Evolutionary conservation across 2,113 vertebrate species (phyloP), one percentile per base, ranked within the genome.

Genomic region (Melanerpes formicivorus): DNA sequence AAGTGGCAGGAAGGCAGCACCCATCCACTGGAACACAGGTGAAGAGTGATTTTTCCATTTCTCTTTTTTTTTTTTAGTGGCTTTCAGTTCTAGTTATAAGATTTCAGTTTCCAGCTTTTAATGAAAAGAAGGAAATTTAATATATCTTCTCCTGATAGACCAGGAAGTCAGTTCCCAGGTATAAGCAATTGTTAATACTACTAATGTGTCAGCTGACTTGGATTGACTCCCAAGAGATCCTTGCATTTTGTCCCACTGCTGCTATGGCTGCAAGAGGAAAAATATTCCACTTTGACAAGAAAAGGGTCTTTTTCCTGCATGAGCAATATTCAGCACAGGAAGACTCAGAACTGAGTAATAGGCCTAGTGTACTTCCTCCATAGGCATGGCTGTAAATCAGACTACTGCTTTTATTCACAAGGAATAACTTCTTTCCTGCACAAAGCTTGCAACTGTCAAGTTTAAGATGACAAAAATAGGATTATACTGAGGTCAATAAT

Each of bases 381-480:
- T 5, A 27, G 37, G 46, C 6, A 63, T 8, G 27, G 56, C 22
- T 91, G 91, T 56, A 62, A 86, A 14, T 25, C 66, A 74, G 42
- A 75, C 27, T 16, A 30, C 42, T 37, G 46, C 27, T 67, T 73
- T 83, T 74, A 79, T 70, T 87, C 64, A 70, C n/a, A 70, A 89
- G 3, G 0, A 82, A 4, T 48, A n/a, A 63, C 54, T 55, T 54
- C 15, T 56, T 73, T 70, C 56, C 73, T 65, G 52, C 44, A 81
- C 40, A 80, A 59, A 87, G 42, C n/a, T 74, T 74, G 3, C 60
- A 77, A 82, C 79, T 52, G 60, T 63, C 46, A 84, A 46, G 26
- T 56, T 80, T 56, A 73, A 95, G 90, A 87, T 13, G 2, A 84
- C 46, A 83, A 92, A 93, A 81, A n/a, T 11, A 92, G 82, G 27